Evolutionary conservation across 1,140 invertebrate species (phyloP), one percentile per base, ranked within the genome.

Genomic region (Philopotamus ludificatus): DNA sequence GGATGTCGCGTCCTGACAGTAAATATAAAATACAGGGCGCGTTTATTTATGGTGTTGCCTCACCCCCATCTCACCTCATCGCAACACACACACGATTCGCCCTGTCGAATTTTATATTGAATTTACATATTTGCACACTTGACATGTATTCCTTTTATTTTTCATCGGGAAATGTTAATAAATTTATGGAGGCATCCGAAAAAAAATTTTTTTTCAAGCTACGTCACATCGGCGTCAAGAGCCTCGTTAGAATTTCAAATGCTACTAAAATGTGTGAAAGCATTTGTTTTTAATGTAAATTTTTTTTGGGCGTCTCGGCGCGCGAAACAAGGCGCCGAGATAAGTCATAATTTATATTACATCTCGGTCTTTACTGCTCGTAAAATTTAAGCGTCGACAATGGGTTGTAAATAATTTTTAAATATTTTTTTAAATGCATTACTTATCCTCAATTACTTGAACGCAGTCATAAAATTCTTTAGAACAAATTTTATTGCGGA

Each of bases 1-100:
- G 59, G 26, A 62, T 15, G 59, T 62, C 44, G 49, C 59, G 59
- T 50, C 50, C 50, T 62, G 59, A 62, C 59, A 62, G 59, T 62
- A 62, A 62, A 62, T 62, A 62, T 62, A 62, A 62, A 62, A 62
- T 49, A 62, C 59, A 25, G 50, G 3, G 45, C 28, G n/a, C n/a
- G 21, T 49, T 23, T 47, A n/a, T 22, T 26, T 34, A 45, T 15
- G 23, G 45, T 15, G 21, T 58, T 44, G 18, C 34, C 42, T 58
- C 21, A 58, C 22, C 12, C 8, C 21, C 50, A 25, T 1, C 20
- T 4, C 18, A 18, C 15, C 12, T 3, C 20, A 12, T 44, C 3
- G 12, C n/a, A 39, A 39, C 7, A 39, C 34, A 39, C 9, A 15
- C 4, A 15, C 44, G 44, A 45, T 45, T 20, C 47, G 2, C 15